Evolutionary conservation across 2,113 vertebrate species (phyloP).

Genomic region (Passer domesticus): DNA sequence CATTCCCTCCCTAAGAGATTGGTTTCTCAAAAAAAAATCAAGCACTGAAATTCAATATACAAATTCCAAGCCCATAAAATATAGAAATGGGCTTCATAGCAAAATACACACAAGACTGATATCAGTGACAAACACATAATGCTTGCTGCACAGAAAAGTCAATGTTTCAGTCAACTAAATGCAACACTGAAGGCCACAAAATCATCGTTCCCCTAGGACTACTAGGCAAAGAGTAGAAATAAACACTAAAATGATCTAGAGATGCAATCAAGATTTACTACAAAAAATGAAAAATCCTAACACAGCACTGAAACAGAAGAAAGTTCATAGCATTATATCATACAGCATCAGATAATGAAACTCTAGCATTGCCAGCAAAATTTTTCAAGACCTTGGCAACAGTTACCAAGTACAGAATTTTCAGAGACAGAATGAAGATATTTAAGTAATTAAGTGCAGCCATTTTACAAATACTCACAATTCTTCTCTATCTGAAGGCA

Average conservation of each 20-base stretch:
- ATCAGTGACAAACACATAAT: background rate
- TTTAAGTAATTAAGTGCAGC: background rate
- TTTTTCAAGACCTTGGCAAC: background rate
- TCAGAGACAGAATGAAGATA: background rate
- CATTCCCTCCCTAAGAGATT: background rate
- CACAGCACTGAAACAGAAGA: background rate
- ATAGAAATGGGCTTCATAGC: background rate
- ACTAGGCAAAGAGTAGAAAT: background rate
- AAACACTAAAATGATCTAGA: background rate
- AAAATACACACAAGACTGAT: background rate
- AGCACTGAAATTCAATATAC: background rate
- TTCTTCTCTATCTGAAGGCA: background rate
- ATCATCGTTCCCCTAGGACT: background rate
- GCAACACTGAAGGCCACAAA: background rate
- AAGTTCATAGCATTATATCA: background rate
- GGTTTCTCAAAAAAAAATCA: background rate
- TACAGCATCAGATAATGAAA: background rate
- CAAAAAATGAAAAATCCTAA: background rate
- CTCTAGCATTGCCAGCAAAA: background rate
- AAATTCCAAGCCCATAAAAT: background rate
- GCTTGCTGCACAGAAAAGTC: background rate
- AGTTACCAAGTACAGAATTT: background rate
- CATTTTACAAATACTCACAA: background rate
- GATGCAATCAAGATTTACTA: background rate
- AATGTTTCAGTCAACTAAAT: background rate